Conservation (phyloP, 2,113 vertebrate genomes). For the Crotalus horridus region DNA sequence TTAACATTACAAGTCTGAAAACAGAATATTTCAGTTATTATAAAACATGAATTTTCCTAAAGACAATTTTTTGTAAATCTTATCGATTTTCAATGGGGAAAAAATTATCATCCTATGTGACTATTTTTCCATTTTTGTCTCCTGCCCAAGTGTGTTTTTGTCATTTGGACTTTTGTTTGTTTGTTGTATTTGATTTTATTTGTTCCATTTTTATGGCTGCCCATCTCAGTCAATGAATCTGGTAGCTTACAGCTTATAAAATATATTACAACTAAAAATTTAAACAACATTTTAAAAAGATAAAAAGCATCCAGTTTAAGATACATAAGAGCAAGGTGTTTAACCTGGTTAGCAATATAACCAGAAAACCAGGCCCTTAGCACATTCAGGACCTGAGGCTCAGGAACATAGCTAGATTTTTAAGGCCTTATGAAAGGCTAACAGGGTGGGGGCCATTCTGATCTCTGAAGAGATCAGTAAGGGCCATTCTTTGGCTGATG, state of each 20-base stretch:
- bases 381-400: too few relatives aligned
- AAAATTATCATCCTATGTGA: not conserved
- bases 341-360: too few relatives aligned
- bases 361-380: too few relatives aligned
- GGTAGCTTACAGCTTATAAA: not conserved
- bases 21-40: not conserved
- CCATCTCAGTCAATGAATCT: not conserved
- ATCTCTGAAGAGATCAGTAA: not conserved
- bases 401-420: too few relatives aligned
- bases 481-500: not conserved
- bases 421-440: not conserved
- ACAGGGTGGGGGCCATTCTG: not conserved
- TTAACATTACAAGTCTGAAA: not conserved
- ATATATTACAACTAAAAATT: not conserved
- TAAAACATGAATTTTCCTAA: not conserved
- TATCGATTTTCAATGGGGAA: not conserved
- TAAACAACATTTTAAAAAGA: not conserved
- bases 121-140: too few relatives aligned
- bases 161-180: not conserved
- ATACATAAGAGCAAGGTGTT: too few relatives aligned
- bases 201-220: not conserved
- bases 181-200: not conserved
- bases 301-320: too few relatives aligned
- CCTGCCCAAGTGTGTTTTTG: not conserved
- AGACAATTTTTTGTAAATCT: not conserved